Base-by-base conservation (phyloP, 1,140 invertebrate genomes). In the Drosophila biarmipes region DNA sequence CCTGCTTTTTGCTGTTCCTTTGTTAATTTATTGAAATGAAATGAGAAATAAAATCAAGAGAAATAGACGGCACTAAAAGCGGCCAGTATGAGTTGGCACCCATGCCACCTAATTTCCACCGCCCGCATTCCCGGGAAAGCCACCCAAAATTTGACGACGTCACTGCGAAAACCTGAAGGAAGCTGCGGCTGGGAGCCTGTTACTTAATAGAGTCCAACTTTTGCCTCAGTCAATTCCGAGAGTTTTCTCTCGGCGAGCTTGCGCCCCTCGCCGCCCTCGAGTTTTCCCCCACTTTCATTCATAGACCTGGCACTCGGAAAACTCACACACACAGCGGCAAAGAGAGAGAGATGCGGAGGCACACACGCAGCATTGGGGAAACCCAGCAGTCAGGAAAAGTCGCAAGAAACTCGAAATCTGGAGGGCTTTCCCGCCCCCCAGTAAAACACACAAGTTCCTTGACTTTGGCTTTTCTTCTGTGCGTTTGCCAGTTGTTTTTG, bases 11-110 rank as follows among this genome's bases (percentile, higher is more conserved):
- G 53, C 58, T 67, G 62, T 86, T 85, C 56, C 75, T 79, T 71
- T 78, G 84, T 80, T 89, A 89, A 89, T 89, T 89, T 84, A 89
- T 89, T 89, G 69, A 90, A 90, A 90, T 81, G 72, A 85, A 85
- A 85, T 80, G 64, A 63, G 78, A 68, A 86, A 66, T 68, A 78
- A 90, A 90, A 71, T 85, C 77, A 80, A 89, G 79, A 72, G 64
- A 81, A 78, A 58, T 59, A 54, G 43, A 31, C 29, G 54, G 66
- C 38, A 72, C 38, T 51, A 49, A 71, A 72, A 51, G 68, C 45
- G 27, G 27, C 21, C 24, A 45, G 45, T 45, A 7, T 21, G 34
- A 61, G 52, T 55, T 29, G 31, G 21, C 29, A 4, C 21, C 8
- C 38, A 34, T 49, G 2, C 46, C 21, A 24, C 31, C 35, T 61